Conservation (phyloP, 2,888 invertebrate genomes). For the Tanytarsus gracilentus region DNA sequence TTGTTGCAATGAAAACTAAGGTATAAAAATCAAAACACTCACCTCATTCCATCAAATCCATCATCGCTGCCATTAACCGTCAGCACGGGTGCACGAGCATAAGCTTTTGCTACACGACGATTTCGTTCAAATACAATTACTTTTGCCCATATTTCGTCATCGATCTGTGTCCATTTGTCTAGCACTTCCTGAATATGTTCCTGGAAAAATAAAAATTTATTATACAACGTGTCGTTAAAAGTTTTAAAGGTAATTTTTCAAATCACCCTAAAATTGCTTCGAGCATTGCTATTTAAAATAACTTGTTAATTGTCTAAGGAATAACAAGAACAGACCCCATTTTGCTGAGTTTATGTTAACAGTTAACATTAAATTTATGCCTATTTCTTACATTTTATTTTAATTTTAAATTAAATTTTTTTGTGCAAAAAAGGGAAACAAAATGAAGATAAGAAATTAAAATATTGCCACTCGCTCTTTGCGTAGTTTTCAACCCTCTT, state of each 20-base stretch:
- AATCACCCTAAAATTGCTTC: too few relatives aligned
- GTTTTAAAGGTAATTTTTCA: background rate
- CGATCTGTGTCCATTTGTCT: constrained; percentile 94
- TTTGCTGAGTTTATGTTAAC: too few relatives aligned
- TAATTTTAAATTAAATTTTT: too few relatives aligned
- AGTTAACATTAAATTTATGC: too few relatives aligned
- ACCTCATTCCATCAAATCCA: constrained; percentile 95
- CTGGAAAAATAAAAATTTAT: constrained; percentile 48
- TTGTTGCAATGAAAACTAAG: background rate
- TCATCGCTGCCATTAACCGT: constrained; percentile 93
- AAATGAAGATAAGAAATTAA: too few relatives aligned
- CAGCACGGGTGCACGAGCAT: constrained; percentile 89
- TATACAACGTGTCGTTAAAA: background rate
- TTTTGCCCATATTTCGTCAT: constrained; percentile 99
- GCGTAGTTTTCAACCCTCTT: too few relatives aligned
- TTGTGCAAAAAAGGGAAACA: too few relatives aligned
- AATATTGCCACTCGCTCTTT: too few relatives aligned
- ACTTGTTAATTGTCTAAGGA: too few relatives aligned
- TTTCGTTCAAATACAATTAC: constrained; percentile 94
- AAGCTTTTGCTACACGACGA: constrained; percentile 92
- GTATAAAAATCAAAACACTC: constrained; percentile 36
- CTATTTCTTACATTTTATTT: too few relatives aligned
- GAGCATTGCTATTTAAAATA: too few relatives aligned
- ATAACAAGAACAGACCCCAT: too few relatives aligned
- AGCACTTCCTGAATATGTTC: constrained; percentile 95